Evolutionary conservation across 1,140 invertebrate genomes (phyloP), one percentile per base, ranked within the genome.

Genomic region (Solenopsis invicta): DNA sequence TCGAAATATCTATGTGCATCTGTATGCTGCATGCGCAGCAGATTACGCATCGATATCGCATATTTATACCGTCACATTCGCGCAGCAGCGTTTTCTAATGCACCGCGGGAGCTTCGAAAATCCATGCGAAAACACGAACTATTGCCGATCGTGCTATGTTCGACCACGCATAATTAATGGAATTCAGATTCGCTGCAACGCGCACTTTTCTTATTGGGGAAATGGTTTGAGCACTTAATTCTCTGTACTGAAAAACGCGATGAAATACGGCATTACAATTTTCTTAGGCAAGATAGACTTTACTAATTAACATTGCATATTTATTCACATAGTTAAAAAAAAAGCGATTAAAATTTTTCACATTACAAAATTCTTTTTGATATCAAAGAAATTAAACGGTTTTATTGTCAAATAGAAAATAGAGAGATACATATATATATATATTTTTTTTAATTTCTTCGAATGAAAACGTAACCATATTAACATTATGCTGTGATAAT

Each of bases 101-200:
- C 72, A 24, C 62, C n/a, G 13, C 4, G 4, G n/a, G 45, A 69
- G 56, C 59, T 76, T 88, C 50, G 62, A 74, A 56, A 74, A 41
- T 78, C n/a, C 50, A 77, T 66, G 75, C 56, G 62, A 85, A 90
- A 88, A 81, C 67, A 88, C 61, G 80, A 52, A 48, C 64, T 72
- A 62, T 62, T 61, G 72, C 41, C 76, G 71, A 67, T 72, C 56
- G 76, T 8, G 45, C 74, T 59, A 56, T 72, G 62, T 69, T 61
- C 85, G 41, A 54, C 45, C 66, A 66, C 61, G 56, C 64, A 85
- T 90, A 90, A 89, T 90, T 90, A 89, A 81, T 81, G 80, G 67
- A 90, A 90, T 78, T 81, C 85, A 89, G 75, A 88, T 90, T 72
- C 69, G 37, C 16, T 48, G n/a, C 6, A 76, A 62, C 34, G 52